Evolutionary conservation across 2,113 vertebrate genomes (phyloP).

Genomic region (Callaeas wilsoni): DNA sequence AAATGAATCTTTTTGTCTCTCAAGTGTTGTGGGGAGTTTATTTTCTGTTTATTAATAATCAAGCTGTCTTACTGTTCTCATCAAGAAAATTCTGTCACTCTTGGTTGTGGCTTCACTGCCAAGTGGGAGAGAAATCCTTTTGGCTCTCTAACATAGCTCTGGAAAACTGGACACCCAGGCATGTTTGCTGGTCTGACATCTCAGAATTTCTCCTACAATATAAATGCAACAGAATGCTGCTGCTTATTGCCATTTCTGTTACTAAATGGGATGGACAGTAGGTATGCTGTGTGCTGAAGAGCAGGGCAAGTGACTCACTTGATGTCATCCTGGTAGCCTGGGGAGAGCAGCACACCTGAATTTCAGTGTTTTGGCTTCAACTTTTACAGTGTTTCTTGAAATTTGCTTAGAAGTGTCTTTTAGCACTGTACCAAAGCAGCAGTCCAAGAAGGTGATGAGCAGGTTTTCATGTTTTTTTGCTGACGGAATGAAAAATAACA

Average conservation of each 20-base stretch:
- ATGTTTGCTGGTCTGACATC: background rate
- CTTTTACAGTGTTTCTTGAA: background rate
- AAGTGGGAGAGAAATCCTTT: background rate
- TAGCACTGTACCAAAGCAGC: background rate
- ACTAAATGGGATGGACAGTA: background rate
- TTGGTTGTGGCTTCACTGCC: background rate
- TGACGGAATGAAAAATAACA: background rate
- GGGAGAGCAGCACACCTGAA: background rate
- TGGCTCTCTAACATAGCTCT: background rate
- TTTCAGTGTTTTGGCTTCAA: background rate
- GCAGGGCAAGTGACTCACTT: background rate
- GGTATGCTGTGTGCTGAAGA: background rate
- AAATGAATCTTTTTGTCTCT: background rate
- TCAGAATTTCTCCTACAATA: background rate
- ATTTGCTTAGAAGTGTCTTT: background rate
- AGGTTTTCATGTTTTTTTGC: background rate
- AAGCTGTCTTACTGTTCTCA: background rate
- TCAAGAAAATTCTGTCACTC: background rate
- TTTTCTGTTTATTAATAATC: conserved; percentile 8
- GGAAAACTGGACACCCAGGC: background rate
- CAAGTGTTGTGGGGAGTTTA: background rate
- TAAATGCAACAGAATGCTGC: background rate
- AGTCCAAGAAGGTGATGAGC: background rate
- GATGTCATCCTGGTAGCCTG: background rate
- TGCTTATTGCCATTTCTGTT: background rate